Evolutionary conservation across 2,888 invertebrate species (phyloP), one percentile per base, ranked within the genome.

Genomic region (Euzetes globulus): DNA sequence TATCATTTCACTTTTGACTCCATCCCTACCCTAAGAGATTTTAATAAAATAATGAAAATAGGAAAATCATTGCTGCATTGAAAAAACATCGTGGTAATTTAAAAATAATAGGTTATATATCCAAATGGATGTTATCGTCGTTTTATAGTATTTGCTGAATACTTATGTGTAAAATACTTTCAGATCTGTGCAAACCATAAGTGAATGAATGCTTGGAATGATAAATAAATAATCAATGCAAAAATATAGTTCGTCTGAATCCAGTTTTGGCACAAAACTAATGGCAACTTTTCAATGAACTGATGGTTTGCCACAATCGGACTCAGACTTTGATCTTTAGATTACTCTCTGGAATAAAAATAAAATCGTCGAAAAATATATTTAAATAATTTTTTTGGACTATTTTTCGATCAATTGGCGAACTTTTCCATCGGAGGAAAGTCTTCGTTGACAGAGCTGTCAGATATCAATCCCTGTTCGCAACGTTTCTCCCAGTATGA

Each of bases 401-500:
- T 55, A 22, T 11, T 17, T 25, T 19, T 55, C 25, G 13, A 27
- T 29, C 17, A 37, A 19, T 65, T 33, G 33, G 19, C 63, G 9
- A 65, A 27, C 11, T 22, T 52, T 19, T 78, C 77, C 37, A 78
- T 72, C 4, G 74, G 73, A 4, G 80, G 80, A 76, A 80, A 80
- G 27, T 79, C 78, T 77, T 79, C 78, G 41, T 74, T 78, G 9
- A 80, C 79, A n/a, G 78, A 75, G 33, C 77, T 75, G 75, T 80
- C 80, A 60, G 79, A 79, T 45, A 79, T 72, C 9, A 80, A 77
- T 9, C 77, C 78, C 60, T 80, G 78, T 73, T 79, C 77, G 1
- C 80, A 80, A 63, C 80, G 73, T 19, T 79, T 77, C 70, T 81
- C 80, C 81, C 81, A 81, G 76, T 79, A 80, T 13, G 79, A 78